phyloP scores from a whole-genome alignment of 2,113 vertebrate species.

The Corydoras sp. region DNA sequence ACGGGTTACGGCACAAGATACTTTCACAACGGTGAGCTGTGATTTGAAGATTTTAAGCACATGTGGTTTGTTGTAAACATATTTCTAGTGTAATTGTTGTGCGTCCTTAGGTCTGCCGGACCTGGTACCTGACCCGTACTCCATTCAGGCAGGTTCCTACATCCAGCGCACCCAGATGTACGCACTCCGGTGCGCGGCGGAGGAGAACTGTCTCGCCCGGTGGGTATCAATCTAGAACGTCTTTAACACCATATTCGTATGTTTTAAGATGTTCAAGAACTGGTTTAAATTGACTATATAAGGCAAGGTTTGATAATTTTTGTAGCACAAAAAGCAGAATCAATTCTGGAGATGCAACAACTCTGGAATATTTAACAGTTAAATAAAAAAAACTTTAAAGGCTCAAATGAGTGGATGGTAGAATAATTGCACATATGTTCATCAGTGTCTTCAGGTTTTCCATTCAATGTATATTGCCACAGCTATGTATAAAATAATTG shows the following conservation, averaged over 20 bases:
- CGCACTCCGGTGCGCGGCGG: slow-evolving; percentile 73
- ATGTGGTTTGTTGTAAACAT: no score
- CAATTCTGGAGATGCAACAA: no score
- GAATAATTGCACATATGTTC: no score
- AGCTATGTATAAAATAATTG: no score
- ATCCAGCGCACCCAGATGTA: slow-evolving; percentile 76
- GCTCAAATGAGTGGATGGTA: neutral
- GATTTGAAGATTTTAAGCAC: neutral
- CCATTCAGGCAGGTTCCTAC: slow-evolving; percentile 74
- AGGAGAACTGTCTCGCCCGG: slow-evolving; percentile 79
- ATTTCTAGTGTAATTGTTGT: neutral
- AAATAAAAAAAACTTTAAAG: neutral
- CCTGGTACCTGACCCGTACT: slow-evolving; percentile 73
- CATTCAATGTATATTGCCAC: no score
- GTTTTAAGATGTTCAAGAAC: no score
- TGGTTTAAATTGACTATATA: no score
- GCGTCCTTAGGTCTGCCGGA: slow-evolving; percentile 68
- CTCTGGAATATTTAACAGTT: no score
- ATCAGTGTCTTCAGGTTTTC: no score
- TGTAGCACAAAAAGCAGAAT: no score
- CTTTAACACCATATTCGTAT: neutral
- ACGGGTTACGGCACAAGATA: slow-evolving; percentile 66
- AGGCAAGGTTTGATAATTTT: no score
- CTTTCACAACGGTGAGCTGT: slow-evolving; percentile 68
- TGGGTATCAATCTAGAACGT: slow-evolving; percentile 37